Base-by-base conservation (phyloP, 2,113 vertebrate species). In the Spermophilus dauricus region DNA sequence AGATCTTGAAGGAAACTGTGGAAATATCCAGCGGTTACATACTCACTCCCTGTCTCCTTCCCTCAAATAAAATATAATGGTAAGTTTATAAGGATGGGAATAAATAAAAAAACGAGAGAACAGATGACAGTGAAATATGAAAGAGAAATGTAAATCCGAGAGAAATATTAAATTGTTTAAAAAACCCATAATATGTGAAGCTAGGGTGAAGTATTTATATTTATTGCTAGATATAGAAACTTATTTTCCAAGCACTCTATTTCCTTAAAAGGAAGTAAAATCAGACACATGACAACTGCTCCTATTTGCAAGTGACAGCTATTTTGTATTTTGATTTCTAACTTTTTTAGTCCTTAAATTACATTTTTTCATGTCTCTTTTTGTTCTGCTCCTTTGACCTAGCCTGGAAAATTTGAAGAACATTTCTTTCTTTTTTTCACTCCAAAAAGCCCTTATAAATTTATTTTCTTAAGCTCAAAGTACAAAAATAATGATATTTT, bases 231-330 rank as follows among this genome's bases (percentile, higher is more conserved):
- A 96, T 78, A 75, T 0, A 97, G 67, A 92, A 88, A 87, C 67
- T 89, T 70, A 80, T 51, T 84, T 97, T 83, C 70, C 18, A 34
- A 75, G 53, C 56, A 37, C 42, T 96, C 22, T 93, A 45, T 78
- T 95, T 96, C 96, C 97, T 93, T 97, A 97, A 95, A 97, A 97
- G 94, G 93, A 97, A 80, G 82, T 51, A 45, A 94, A 97, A 61
- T 39, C 37, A 87, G 81, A 39, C 82, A 89, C 53, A 34, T n/a
- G 86, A 77, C 61, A 93, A 86, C 69, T 56, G 58, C 28, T 89
- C 56, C 73, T 86, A 53, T 82, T 96, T 48, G 80, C 58, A 39
- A 95, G 93, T 72, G 94, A 93, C 11, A 70, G 80, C 72, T 80
- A 75, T 8, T 78, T 93, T 70, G n/a, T 77, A 94, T 91, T 93